phyloP scores from a whole-genome alignment of 2,797 vertebrate species.

The Lindbergichthys nudifrons region DNA sequence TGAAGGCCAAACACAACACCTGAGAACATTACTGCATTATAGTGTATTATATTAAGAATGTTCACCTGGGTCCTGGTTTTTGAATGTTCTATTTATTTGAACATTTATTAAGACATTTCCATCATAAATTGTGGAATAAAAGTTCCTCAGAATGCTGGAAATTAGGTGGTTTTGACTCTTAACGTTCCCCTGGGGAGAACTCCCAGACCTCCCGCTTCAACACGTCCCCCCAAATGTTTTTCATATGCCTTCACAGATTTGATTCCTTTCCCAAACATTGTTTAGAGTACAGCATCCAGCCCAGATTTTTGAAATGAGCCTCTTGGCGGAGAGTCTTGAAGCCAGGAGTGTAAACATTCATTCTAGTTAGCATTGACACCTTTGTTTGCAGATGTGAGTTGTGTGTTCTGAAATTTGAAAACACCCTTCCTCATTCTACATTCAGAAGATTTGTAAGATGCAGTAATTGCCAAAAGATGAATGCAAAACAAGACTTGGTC shows the following conservation, averaged over 20 bases:
- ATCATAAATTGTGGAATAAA: background rate
- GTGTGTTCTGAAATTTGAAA: background rate
- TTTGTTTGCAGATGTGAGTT: slow-evolving; percentile 18
- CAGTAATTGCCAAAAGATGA: background rate
- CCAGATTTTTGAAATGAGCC: background rate
- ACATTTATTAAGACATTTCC: background rate
- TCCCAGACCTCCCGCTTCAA: too few relatives aligned
- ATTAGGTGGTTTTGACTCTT: background rate
- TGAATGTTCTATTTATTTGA: too few relatives aligned
- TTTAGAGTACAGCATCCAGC: slow-evolving; percentile 42
- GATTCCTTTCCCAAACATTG: slow-evolving; percentile 32
- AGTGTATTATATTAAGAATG: too few relatives aligned
- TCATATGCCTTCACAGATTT: slow-evolving; percentile 46
- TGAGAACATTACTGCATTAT: too few relatives aligned
- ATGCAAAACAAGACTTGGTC: slow-evolving; percentile 20
- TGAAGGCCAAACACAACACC: too few relatives aligned
- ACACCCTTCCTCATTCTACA: slow-evolving; percentile 2
- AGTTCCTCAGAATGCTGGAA: background rate
- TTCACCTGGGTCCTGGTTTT: too few relatives aligned
- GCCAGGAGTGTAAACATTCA: slow-evolving; percentile 44
- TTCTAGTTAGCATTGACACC: slow-evolving; percentile 37
- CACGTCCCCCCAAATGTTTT: slow-evolving; percentile 20
- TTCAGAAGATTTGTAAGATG: slow-evolving; percentile 28
- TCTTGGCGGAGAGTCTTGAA: background rate
- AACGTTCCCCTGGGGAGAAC: too few relatives aligned